Evolutionary conservation across 2,797 vertebrate species (phyloP), one percentile per base, ranked within the genome.

Genomic region (Eurystomus glaucurus): DNA sequence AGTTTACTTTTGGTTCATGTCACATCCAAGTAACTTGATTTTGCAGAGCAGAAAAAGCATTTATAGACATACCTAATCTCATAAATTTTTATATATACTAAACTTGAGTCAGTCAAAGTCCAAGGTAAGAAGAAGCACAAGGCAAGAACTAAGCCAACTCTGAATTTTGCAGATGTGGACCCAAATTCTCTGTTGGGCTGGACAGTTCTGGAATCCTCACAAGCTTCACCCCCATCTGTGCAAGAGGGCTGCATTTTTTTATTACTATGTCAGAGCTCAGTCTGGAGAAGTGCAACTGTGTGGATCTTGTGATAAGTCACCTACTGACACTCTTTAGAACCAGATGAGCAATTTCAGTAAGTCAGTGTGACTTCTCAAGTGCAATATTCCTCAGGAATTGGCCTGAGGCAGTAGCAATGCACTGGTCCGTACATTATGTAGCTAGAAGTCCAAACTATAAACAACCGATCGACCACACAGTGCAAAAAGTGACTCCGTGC

Each of bases 141-240:
- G n/a, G 35, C 43, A 28, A 70, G 39, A 77, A 64, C 9, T 0
- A 0, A 77, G 20, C 10, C 31, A 70, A 16, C 22, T 52, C 46
- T 55, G 23, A 83, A 55, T 41, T 83, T 71, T 88, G 37, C 18
- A 78, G 45, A 64, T 57, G 46, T 7, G 10, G 57, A 41, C 48
- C 14, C 52, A 78, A 80, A 83, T 80, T 77, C 31, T 78, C 28
- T 13, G 8, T 14, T 71, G 45, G 39, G 57, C 33, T 33, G 45
- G 16, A 64, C 1, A 60, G 21, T 29, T 80, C 58, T 79, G 16
- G 19, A 77, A 70, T 31, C 31, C 62, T 60, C 81, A 35, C 41
- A 91, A 61, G 48, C 18, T 16, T 62, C 58, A 78, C 22, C 48
- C 6, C 21, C 9, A 26, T 6, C 23, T 41, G 17, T 52, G 35